Evolutionary conservation across 1,140 invertebrate genomes (phyloP).

Genomic region (Drosophila tsacasi): DNA sequence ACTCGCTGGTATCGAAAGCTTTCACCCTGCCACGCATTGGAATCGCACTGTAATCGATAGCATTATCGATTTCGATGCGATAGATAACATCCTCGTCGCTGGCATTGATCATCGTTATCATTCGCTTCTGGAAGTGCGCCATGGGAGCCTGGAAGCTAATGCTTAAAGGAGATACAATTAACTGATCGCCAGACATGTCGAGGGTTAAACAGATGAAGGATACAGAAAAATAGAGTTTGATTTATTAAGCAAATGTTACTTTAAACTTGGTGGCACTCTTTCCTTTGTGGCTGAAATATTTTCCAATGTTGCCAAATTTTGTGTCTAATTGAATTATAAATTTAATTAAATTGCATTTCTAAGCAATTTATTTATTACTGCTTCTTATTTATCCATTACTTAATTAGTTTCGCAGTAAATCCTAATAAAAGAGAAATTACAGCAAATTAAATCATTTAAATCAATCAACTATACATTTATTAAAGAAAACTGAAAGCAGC

Average conservation of each 20-base stretch:
- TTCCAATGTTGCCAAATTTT: not conserved
- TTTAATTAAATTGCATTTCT: not conserved
- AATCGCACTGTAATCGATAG: not conserved
- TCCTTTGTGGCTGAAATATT: not conserved
- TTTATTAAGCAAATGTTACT: not conserved
- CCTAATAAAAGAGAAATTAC: too few species aligned
- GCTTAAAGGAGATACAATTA: slow-evolving; percentile 33
- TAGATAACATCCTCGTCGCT: slow-evolving; percentile 14
- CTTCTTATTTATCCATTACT: not conserved
- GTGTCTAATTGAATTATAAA: not conserved
- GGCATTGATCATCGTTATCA: slow-evolving; percentile 43
- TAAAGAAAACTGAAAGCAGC: not conserved
- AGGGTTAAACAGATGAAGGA: not conserved
- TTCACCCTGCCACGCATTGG: not conserved
- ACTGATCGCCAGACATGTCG: not conserved
- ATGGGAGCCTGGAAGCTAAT: slow-evolving; percentile 43
- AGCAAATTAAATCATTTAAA: not conserved
- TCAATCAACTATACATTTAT: not conserved
- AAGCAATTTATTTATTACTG: not conserved
- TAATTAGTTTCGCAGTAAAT: not conserved
- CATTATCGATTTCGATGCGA: slow-evolving; percentile 2
- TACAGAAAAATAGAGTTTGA: not conserved
- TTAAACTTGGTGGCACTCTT: too few species aligned
- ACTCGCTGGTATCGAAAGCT: slow-evolving; percentile 33
- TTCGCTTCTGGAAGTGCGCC: slow-evolving; percentile 35